These are phyloP conservation scores for Malthinus seriepunctatus DNA, from an alignment of 2,888 invertebrate species.

Conservation along the genomic window DNA sequence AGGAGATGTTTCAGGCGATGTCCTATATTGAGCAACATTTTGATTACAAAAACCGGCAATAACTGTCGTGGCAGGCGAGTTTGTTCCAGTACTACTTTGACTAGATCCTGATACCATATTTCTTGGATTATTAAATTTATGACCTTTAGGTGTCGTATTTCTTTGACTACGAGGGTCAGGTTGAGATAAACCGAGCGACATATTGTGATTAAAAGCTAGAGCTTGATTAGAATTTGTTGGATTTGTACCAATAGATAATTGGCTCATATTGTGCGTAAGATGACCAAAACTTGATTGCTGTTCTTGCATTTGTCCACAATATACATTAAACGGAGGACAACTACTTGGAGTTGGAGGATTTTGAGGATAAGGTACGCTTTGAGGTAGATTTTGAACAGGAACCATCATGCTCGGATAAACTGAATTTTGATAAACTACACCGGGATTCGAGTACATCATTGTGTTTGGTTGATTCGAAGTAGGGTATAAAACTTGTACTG, in stretches of 20 bases:
- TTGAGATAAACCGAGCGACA: conserved; percentile 16
- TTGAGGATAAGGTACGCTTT: conserved; percentile 36
- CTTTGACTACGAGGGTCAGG: conserved; percentile 32
- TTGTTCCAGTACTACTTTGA: conserved; percentile 51
- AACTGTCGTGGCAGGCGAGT: conserved; percentile 52
- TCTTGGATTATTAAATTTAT: conserved; percentile 37
- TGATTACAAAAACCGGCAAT: conserved; percentile 47
- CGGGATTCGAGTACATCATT: conserved; percentile 43
- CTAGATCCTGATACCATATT: conserved; percentile 43
- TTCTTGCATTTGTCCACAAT: conserved; percentile 22
- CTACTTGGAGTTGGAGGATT: conserved; percentile 45
- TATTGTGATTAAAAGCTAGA: conserved; percentile 17
- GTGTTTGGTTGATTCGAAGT: conserved; percentile 34
- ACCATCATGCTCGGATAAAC: conserved; percentile 26
- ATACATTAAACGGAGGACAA: conserved; percentile 36
- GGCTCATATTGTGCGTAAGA: conserved; percentile 14
- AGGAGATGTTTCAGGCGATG: conserved; percentile 51
- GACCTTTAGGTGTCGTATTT: conserved; percentile 34
- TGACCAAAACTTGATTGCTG: conserved; percentile 17
- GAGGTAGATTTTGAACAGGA: conserved; percentile 25
- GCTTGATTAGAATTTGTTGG: conserved; percentile 15
- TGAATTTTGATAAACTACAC: conserved; percentile 43
- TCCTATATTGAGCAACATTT: conserved; percentile 41
- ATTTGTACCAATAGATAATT: conserved; percentile 8
- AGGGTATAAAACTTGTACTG: conserved; percentile 33